These are phyloP conservation scores for Hypotaenidia philippensis DNA, from an alignment of 2,797 vertebrate genomes.

Conservation along the genomic window DNA sequence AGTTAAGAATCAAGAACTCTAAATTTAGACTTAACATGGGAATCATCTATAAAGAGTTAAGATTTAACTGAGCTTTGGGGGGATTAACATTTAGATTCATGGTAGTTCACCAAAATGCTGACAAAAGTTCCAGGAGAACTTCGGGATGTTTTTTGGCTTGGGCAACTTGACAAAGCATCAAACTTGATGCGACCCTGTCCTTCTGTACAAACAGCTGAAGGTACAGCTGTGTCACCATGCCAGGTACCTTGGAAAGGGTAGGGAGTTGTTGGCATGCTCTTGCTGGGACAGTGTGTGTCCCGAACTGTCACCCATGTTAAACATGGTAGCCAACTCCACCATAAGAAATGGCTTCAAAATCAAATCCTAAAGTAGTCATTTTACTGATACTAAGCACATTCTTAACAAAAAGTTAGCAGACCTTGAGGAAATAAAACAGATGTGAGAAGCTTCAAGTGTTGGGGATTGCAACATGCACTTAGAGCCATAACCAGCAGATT, in stretches of 20 bases:
- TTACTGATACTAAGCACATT: neutral
- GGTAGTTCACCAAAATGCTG: neutral
- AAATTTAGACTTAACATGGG: neutral
- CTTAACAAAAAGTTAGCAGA: neutral
- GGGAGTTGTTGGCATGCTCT: neutral
- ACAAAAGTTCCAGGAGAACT: neutral
- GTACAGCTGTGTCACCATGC: no score
- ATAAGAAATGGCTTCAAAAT: neutral
- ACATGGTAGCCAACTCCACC: neutral
- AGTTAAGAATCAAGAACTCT: neutral
- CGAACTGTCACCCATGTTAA: neutral
- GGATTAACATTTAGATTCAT: neutral
- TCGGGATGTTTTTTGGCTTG: neutral
- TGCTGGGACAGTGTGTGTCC: neutral
- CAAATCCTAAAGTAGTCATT: neutral
- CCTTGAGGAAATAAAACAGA: neutral
- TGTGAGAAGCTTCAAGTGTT: neutral
- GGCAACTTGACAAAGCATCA: neutral
- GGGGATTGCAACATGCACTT: neutral
- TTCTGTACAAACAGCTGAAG: neutral
- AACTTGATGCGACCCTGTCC: neutral
- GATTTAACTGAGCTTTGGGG: neutral
- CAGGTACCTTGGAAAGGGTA: neutral
- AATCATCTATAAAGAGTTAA: neutral
- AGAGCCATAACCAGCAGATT: neutral